Base-by-base conservation (phyloP, 2,113 vertebrate genomes). In the Ameiurus melas region DNA sequence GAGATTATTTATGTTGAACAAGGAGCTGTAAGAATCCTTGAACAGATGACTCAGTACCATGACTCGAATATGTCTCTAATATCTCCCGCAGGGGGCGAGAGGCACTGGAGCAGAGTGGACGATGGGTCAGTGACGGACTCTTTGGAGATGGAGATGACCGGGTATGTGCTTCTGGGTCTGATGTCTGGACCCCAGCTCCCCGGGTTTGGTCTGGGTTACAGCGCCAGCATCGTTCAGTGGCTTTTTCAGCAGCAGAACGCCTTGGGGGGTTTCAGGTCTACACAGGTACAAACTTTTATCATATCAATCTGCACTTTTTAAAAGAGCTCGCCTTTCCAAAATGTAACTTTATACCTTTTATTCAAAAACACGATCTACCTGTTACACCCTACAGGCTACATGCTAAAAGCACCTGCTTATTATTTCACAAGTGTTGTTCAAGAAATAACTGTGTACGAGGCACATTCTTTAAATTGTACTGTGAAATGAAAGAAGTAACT, bases 181-280 rank as follows among this genome's bases (percentile, higher is more conserved):
- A 94, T 97, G 70, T 91, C 90, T 2, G 95, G 83, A 88, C 83
- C 96, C 0, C 3, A 1, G 0, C 0, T 90, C 47, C 88, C 89
- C 0, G 90, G 68, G 4, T 95, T 94, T 22, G 94, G 94, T 10
- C 64, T 68, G 33, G 51, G 51, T 53, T 95, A 95, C 47, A 88
- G 94, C 1, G 90, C 95, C 0, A 10, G 86, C 27, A 94, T 97
- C n/a, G 95, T 96, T 27, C 94, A 90, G 66, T 98, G 97, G 97
- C 91, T 97, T 4, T 82, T 90, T 51, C 93, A 91, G 80, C 95
- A 97, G 85, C 96, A 97, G 94, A 98, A 97, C 85, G 87, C 96
- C 0, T 96, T 92, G 0, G 97, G 97, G 9, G 97, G 97, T 1
- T 98, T 97, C 93, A 93, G 95, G 3, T 97, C 97, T 73, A 97